These are phyloP conservation scores for Gallinago undulata DNA, from an alignment of 2,113 vertebrate species.

Conservation along the genomic window DNA sequence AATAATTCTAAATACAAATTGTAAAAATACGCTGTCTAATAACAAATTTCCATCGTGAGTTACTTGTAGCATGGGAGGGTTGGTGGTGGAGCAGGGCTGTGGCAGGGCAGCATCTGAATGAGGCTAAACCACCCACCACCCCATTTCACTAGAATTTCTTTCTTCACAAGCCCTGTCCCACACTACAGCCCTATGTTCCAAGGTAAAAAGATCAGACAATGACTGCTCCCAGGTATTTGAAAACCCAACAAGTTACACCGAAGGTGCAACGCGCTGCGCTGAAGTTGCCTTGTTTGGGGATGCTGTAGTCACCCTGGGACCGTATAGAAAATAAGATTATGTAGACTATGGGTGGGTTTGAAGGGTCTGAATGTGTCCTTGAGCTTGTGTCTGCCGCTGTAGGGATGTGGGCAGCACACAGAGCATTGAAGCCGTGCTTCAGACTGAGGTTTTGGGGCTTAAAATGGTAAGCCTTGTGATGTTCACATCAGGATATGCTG, in stretches of 20 bases:
- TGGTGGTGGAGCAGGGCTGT: neutral
- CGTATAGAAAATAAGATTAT: fast-evolving
- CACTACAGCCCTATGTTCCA: neutral
- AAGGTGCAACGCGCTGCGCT: neutral
- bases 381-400: neutral
- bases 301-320: neutral
- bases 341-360: neutral
- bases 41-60: neutral
- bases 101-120: neutral
- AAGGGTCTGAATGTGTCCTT: neutral
- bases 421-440: neutral
- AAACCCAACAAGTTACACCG: neutral
- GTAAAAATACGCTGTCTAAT: neutral
- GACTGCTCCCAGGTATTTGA: neutral
- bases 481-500: neutral
- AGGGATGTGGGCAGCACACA: neutral
- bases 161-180: neutral
- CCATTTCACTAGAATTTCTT: neutral
- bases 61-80: neutral
- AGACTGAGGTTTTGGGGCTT: neutral
- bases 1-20: neutral
- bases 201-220: neutral
- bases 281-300: neutral
- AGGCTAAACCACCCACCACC: neutral
- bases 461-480: neutral